Conservation (phyloP, 2,888 invertebrate species). For the Macrostomum cliftonense region DNA sequence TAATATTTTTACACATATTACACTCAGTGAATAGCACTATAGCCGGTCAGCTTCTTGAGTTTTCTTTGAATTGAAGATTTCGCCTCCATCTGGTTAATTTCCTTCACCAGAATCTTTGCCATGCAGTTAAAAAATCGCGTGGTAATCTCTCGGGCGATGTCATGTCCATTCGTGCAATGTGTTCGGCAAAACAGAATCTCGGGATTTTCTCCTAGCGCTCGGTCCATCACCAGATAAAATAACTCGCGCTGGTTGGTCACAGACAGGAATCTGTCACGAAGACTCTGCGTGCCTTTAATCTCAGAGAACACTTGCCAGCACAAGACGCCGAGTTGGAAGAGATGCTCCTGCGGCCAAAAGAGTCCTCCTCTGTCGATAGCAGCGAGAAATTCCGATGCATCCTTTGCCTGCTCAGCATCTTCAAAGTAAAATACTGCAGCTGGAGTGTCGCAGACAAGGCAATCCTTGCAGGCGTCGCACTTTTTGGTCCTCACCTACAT, state of each 20-base stretch:
- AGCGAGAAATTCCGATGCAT: background rate
- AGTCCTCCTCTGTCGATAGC: background rate
- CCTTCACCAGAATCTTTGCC: background rate
- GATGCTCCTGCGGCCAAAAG: constrained; percentile 1
- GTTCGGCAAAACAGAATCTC: constrained; percentile 1
- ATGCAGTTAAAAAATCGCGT: constrained; percentile 1
- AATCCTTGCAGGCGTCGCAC: background rate
- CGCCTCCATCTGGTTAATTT: no score
- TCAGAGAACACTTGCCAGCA: constrained; percentile 2
- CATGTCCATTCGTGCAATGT: background rate
- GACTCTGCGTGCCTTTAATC: background rate
- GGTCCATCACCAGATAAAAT: no score
- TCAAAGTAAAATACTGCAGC: background rate
- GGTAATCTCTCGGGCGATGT: background rate
- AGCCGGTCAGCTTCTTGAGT: no score
- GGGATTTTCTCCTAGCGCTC: background rate
- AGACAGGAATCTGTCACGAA: background rate
- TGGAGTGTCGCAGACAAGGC: background rate
- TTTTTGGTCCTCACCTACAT: no score
- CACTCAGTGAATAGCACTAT: no score
- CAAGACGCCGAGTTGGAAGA: background rate
- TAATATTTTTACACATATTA: no score
- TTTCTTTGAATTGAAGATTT: no score
- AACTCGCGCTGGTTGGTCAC: no score
- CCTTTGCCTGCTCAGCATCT: background rate